Evolutionary conservation across 2,797 vertebrate genomes (phyloP), one percentile per base, ranked within the genome.

Genomic region (Catamblyrhynchus diadema): DNA sequence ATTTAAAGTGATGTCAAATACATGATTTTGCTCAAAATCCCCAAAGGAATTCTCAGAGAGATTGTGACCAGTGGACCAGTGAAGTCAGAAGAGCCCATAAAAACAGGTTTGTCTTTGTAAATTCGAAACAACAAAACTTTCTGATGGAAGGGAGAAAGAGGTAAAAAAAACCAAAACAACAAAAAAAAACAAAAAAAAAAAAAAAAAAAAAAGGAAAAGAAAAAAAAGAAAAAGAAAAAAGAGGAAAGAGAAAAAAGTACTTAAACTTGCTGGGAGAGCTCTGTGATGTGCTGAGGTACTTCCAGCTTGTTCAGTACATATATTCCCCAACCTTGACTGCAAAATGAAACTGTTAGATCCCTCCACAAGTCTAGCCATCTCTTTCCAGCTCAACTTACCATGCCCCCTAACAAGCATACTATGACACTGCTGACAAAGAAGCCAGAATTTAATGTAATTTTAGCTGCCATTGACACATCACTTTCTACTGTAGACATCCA

Each of bases 171-270:
- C 35, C 23, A 7, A 18, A 61, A 35, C 19, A 8, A 9, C 1
- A 21, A 51, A 51, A 19, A 7, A 30, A 30, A 53, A 28, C 3
- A 18, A 50, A 50, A 9, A 74, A 61, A 41, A 37, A 11, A 4
- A 23, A 9, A 0, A 32, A 51, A 51, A 3, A 22, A 32, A 7
- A 16, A 16, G 5, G 25, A 44, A 24, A 5, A 18, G 5, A 4
- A 48, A 8, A 13, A 28, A 28, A 6, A 15, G 5, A 47, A 61
- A 19, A 39, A 28, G 2, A 28, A 23, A 28, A 6, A 14, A 3
- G 19, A 15, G 5, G 1, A 21, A 8, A 13, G 7, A 15, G 2
- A 45, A 57, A 70, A 33, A 3, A 21, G 2, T 33, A 45, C 27
- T 84, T 59, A 54, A 42, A 42, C 10, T 2, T 78, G 4, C 7